Percentiles rank a stretch among this genome's conserved stretches.
Conservation (phyloP, 2,888 invertebrate species). For the Parnassius orleans region DNA sequence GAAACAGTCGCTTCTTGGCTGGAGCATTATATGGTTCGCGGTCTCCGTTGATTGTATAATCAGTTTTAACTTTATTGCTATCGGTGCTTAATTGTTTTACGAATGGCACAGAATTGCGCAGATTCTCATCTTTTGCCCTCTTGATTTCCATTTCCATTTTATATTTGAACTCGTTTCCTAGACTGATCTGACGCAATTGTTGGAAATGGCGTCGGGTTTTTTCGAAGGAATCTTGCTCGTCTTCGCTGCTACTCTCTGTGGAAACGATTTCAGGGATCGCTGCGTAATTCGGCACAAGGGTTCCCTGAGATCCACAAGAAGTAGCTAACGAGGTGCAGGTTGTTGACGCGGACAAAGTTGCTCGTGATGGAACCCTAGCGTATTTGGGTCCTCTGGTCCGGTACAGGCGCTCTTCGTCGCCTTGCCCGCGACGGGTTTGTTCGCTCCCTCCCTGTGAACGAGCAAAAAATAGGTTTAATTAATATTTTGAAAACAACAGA, state of each 20-base stretch:
- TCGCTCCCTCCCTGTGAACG: constrained; percentile 70
- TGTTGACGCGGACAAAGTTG: constrained; percentile 81
- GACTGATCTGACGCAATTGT: constrained; percentile 82
- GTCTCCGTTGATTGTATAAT: constrained; percentile 68
- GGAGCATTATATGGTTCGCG: constrained; percentile 73
- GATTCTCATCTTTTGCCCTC: constrained; percentile 81
- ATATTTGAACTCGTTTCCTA: constrained; percentile 83
- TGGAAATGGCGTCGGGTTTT: constrained; percentile 82
- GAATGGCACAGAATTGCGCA: constrained; percentile 82
- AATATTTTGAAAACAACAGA: constrained; percentile 42
- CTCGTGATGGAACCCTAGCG: constrained; percentile 72
- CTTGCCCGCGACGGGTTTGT: constrained; percentile 64
- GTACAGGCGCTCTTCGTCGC: constrained; percentile 71
- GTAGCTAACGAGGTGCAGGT: constrained; percentile 82
- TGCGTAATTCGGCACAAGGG: constrained; percentile 68
- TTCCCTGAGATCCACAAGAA: constrained; percentile 73
- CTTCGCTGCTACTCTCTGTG: constrained; percentile 74
- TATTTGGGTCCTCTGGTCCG: constrained; percentile 68
- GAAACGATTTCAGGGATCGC: constrained; percentile 66
- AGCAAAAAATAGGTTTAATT: constrained; percentile 17
- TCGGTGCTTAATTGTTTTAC: constrained; percentile 82
- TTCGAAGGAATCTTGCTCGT: constrained; percentile 79
- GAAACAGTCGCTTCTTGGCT: constrained; percentile 77
- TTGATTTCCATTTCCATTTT: constrained; percentile 84
- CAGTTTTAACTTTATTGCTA: constrained; percentile 77